These are phyloP conservation scores for Bombus sibiricus DNA, from an alignment of 1,140 invertebrate genomes.

Conservation along the genomic window DNA sequence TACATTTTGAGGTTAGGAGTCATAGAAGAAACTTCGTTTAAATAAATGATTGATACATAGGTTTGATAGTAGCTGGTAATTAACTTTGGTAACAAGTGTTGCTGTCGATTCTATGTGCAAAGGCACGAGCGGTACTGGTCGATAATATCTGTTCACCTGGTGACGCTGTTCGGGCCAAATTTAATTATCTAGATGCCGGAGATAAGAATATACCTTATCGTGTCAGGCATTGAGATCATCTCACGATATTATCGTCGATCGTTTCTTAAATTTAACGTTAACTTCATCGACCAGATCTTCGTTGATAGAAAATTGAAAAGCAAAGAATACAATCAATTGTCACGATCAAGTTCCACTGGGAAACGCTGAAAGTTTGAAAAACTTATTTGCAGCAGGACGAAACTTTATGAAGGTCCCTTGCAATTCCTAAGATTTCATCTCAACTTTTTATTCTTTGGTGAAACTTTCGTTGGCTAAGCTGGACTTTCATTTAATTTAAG, in stretches of 20 bases:
- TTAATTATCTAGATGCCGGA: constrained; percentile 45
- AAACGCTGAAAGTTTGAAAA: neutral
- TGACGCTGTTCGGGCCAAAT: constrained; percentile 62
- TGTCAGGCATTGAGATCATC: neutral
- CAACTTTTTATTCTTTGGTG: neutral
- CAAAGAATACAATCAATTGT: neutral
- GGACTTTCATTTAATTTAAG: neutral
- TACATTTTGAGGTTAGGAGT: neutral
- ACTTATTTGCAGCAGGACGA: neutral
- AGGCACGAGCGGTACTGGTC: constrained; percentile 39
- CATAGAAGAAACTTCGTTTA: neutral
- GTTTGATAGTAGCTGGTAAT: neutral
- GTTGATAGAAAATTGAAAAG: neutral
- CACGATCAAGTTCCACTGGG: neutral
- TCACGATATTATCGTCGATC: neutral
- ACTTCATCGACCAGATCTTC: neutral
- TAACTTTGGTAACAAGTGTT: constrained; percentile 1
- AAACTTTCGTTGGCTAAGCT: neutral
- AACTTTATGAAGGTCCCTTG: no score
- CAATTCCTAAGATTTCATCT: neutral
- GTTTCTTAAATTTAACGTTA: neutral
- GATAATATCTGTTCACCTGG: constrained; percentile 63
- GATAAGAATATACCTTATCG: constrained; percentile 41
- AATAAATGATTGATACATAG: neutral
- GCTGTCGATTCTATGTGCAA: neutral